Percentiles rank a stretch among this genome's conserved stretches.
Conservation (phyloP, 2,797 vertebrate species). For the Pangasius krempfi region DNA sequence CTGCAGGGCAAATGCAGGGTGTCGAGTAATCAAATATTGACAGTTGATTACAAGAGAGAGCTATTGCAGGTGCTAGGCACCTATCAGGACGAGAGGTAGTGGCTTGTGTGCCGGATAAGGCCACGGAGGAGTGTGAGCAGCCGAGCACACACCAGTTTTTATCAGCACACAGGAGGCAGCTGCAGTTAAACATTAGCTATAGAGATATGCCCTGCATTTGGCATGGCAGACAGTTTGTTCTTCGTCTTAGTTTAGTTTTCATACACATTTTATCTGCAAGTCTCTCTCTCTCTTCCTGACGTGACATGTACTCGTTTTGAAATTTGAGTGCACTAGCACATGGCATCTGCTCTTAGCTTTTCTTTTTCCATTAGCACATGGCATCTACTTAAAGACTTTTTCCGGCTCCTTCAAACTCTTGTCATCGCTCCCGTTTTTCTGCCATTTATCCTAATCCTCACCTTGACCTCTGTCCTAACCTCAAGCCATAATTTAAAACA, state of each 20-base stretch:
- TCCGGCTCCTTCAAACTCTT: slow-evolving; percentile 1
- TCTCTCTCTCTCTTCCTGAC: slow-evolving; percentile 30
- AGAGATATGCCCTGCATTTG: slow-evolving; percentile 35
- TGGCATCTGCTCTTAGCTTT: slow-evolving; percentile 26
- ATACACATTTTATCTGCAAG: slow-evolving; percentile 9
- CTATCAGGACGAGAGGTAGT: slow-evolving; percentile 44
- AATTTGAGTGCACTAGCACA: slow-evolving; percentile 1
- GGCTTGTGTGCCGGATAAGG: slow-evolving; percentile 52
- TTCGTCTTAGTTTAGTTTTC: slow-evolving; percentile 25
- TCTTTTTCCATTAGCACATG: slow-evolving; percentile 36
- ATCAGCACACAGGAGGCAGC: slow-evolving; percentile 58
- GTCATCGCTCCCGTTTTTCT: slow-evolving; percentile 25
- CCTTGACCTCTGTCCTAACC: slow-evolving; percentile 40
- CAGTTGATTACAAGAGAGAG: slow-evolving; percentile 61
- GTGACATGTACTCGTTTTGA: slow-evolving; percentile 23
- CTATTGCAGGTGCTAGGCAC: slow-evolving; percentile 57
- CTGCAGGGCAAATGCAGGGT: background rate
- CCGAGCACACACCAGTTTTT: slow-evolving; percentile 39
- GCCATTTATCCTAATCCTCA: slow-evolving; percentile 44
- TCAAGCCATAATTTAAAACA: slow-evolving; percentile 35
- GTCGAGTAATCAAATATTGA: slow-evolving; percentile 57
- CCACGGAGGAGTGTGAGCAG: slow-evolving; percentile 44
- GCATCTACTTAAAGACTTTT: slow-evolving; percentile 24
- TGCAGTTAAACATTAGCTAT: slow-evolving; percentile 68
- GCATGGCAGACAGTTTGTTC: slow-evolving; percentile 39